phyloP scores from a whole-genome alignment of 37 sponge, comb jelly and placozoan species.

The Bolinopsis microptera region DNA sequence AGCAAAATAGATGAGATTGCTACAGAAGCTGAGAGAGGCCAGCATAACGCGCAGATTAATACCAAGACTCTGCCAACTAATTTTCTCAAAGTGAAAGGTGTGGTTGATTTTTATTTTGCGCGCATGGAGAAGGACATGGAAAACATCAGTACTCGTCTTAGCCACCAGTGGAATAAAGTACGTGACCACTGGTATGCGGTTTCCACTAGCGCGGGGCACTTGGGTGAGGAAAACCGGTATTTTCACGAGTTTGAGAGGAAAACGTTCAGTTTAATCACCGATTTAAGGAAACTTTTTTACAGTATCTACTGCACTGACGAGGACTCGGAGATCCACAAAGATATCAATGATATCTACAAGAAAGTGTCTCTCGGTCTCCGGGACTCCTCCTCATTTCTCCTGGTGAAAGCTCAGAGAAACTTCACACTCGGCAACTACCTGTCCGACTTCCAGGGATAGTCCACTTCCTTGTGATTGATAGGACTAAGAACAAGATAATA shows the following conservation, averaged over 20 bases:
- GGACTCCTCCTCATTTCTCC: constrained; percentile 51
- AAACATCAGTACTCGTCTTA: neutral
- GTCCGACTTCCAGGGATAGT: constrained; percentile 36
- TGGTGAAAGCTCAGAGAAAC: constrained; percentile 46
- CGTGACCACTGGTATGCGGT: neutral
- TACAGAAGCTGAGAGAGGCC: neutral
- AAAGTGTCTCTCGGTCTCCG: constrained; percentile 33
- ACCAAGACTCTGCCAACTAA: neutral
- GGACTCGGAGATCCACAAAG: neutral
- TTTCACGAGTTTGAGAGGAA: constrained; percentile 17
- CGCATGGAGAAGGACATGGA: constrained; percentile 47
- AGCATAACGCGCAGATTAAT: neutral
- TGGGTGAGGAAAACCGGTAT: neutral
- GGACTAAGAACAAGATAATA: neutral
- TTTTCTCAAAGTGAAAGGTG: constrained; percentile 26
- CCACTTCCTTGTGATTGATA: constrained; percentile 33
- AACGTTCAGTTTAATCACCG: neutral
- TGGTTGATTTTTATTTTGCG: neutral
- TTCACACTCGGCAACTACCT: constrained; percentile 66
- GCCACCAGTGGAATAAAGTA: neutral
- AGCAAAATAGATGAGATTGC: neutral
- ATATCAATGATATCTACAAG: constrained; percentile 3
- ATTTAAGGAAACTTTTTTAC: constrained; percentile 16
- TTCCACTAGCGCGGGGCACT: neutral
- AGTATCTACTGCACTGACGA: constrained; percentile 38